Base-by-base conservation (phyloP, 2,113 vertebrate genomes). In the Actinemys pallida region DNA sequence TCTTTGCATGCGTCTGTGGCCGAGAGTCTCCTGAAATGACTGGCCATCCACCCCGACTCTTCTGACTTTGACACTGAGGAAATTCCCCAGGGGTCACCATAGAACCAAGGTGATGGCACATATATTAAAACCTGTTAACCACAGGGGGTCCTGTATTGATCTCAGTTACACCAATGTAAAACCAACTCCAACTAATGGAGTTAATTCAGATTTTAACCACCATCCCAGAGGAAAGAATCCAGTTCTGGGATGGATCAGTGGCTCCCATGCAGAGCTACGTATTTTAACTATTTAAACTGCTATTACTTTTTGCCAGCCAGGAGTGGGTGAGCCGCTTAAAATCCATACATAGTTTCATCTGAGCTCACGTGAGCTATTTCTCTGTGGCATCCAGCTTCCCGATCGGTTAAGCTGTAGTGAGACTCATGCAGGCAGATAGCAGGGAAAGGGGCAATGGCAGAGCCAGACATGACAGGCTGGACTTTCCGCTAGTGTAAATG, bases 291-390 rank as follows among this genome's bases (percentile, higher is more conserved):
- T n/a, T n/a, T 65, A 65, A 65, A 17, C 7, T n/a, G n/a, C 62
- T 62, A 25, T 57, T 62, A 31, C 29, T 29, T 62, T 62, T n/a
- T 65, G 62, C 62, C 62, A 65, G 16, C 7, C 13, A 1, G 20
- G 54, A 10, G 3, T 4, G 22, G 24, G 42, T 42, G 19, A 81
- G 52, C 39, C 1, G 2, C 45, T 2, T 35, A n/a, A 42, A 10
- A 24, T 59, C 27, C 1, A 9, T 10, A 25, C 78, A 22, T 27
- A 14, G 1, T 14, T 4, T 6, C 16, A 65, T 20, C 14, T 3
- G 0, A 9, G 62, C 0, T 0, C 0, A 29, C 16, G 27, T 29
- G 0, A 1, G 16, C 20, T 3, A 1, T 3, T 49, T 42, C 45
- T 7, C 11, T 22, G 2, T 78, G 54, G 8, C 2, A n/a, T 45